Evolutionary conservation across 2,113 vertebrate species (phyloP).

Genomic region (Otolemur garnettii): DNA sequence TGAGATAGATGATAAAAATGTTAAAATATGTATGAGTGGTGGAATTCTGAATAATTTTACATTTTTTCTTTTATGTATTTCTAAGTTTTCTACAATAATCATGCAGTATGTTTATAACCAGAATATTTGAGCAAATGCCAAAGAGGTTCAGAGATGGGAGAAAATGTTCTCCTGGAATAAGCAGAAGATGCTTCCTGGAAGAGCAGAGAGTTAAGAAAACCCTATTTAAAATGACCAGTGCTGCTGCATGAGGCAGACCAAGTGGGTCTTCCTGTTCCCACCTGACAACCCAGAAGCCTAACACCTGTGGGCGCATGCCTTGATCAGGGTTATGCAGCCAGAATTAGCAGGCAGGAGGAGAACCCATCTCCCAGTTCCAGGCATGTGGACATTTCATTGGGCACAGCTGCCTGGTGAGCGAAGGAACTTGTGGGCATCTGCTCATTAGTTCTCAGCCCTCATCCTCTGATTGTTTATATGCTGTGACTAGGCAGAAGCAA

Average conservation of each 20-base stretch:
- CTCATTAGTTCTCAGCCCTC: not conserved
- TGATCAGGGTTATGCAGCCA: not conserved
- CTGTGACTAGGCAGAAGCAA: not conserved
- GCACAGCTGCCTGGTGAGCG: conserved; percentile 49
- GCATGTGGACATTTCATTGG: conserved; percentile 47
- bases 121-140: conserved; percentile 13
- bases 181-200: not conserved
- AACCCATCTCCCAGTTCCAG: not conserved
- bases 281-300: no score
- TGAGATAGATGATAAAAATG: not conserved
- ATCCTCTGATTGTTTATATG: conserved; percentile 8
- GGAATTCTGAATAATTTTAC: not conserved
- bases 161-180: not conserved
- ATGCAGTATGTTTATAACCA: not conserved
- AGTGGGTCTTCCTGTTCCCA: not conserved
- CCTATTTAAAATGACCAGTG: not conserved
- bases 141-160: not conserved
- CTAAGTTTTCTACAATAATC: not conserved
- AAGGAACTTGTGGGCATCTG: conserved; percentile 49
- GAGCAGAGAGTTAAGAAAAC: not conserved
- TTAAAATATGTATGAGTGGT: conserved; percentile 8
- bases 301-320: not conserved
- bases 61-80: not conserved
- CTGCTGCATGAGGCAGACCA: not conserved
- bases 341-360: not conserved